Evolutionary conservation across 2,888 invertebrate species (phyloP).

Genomic region (Xestia c-nigrum): DNA sequence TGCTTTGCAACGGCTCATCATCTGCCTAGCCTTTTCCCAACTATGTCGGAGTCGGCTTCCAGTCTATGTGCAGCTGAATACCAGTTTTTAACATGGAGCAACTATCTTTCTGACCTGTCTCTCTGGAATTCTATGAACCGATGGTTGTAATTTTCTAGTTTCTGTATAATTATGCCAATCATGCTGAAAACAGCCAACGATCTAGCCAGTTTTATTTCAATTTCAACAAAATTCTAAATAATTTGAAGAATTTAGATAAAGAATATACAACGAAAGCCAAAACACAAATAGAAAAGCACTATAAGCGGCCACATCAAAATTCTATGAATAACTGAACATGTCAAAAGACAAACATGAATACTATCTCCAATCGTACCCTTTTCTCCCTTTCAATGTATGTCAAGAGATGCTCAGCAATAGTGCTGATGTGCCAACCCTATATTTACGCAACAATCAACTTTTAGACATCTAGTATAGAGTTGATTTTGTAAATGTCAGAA

Average conservation of each 20-base stretch:
- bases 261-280: slow-evolving; percentile 23
- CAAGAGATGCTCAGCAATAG: slow-evolving; percentile 70
- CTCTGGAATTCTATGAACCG: neutral
- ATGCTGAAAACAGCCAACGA: neutral
- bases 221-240: neutral
- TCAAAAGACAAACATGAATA: slow-evolving; percentile 76
- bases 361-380: slow-evolving; percentile 81
- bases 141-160: neutral
- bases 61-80: too few relatives aligned
- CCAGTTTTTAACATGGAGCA: too few relatives aligned
- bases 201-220: neutral
- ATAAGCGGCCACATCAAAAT: slow-evolving; percentile 73
- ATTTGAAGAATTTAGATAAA: neutral
- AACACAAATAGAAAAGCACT: slow-evolving; percentile 61
- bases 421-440: slow-evolving; percentile 51
- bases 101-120: neutral
- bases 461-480: neutral
- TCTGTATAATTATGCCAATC: neutral
- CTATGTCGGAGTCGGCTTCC: too few relatives aligned
- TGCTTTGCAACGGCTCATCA: too few relatives aligned
- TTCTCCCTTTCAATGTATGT: slow-evolving; percentile 69
- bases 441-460: slow-evolving; percentile 26
- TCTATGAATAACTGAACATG: slow-evolving; percentile 85
- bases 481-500: slow-evolving; percentile 1
- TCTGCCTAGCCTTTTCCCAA: too few relatives aligned